Evolutionary conservation across 1,140 invertebrate genomes (phyloP).

Genomic region (Drosophila nasuta): DNA sequence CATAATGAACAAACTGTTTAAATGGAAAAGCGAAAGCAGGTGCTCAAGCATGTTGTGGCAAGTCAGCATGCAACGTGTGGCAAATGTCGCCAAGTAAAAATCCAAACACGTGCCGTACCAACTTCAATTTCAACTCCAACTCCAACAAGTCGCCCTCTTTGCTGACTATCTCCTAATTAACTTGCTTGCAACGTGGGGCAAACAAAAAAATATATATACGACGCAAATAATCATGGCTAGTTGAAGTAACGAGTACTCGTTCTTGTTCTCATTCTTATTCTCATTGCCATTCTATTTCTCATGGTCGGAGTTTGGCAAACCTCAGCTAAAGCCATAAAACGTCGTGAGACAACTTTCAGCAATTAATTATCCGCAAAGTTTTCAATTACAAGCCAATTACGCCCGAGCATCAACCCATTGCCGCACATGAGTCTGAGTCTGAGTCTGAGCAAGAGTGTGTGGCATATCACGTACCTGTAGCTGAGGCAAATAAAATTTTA

Average conservation of each 20-base stretch:
- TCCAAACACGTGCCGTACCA: constrained; percentile 36
- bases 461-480: constrained; percentile 18
- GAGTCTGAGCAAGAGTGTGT: not conserved
- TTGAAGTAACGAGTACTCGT: constrained; percentile 20
- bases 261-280: too few species aligned
- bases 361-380: constrained; percentile 80
- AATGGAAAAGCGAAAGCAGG: not conserved
- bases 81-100: constrained; percentile 17
- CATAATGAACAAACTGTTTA: not conserved
- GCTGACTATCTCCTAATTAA: constrained; percentile 68
- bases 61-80: constrained; percentile 12
- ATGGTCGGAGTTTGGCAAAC: constrained; percentile 52
- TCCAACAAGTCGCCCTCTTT: constrained; percentile 40
- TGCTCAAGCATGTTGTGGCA: constrained; percentile 8
- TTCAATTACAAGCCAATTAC: constrained; percentile 79
- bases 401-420: constrained; percentile 47
- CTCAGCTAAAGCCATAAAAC: constrained; percentile 73
- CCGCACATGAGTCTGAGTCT: not conserved
- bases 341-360: constrained; percentile 72
- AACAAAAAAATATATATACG: not conserved
- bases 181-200: constrained; percentile 54
- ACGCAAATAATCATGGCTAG: constrained; percentile 18
- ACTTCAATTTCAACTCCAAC: not conserved
- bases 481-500: constrained; percentile 60
- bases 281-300: not conserved